Conservation (phyloP, 2,888 invertebrate species). For the Rhopalosiphum nymphaeae region DNA sequence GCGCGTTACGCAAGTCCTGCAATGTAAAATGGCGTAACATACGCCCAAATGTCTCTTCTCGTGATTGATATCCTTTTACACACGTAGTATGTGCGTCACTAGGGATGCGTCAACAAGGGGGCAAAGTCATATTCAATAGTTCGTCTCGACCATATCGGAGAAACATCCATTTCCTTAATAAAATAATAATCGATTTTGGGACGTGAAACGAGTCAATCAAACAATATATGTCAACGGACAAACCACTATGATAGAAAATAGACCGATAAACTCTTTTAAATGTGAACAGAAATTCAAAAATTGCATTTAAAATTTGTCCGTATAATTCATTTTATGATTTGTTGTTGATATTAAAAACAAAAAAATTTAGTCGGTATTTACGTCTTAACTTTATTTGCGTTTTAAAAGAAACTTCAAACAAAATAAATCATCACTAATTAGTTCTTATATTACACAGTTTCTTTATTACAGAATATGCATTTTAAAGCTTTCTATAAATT, state of each 20-base stretch:
- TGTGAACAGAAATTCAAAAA: background rate
- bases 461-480: background rate
- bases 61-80: slow-evolving; percentile 47
- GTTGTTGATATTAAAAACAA: background rate
- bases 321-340: background rate
- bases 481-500: background rate
- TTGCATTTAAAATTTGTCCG: background rate
- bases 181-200: slow-evolving; percentile 29
- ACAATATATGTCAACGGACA: background rate
- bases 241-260: background rate
- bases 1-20: background rate
- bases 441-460: background rate
- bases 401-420: background rate
- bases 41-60: slow-evolving; percentile 3
- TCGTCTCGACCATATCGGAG: background rate
- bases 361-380: background rate
- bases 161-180: slow-evolving; percentile 7
- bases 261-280: too few relatives aligned
- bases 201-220: slow-evolving; percentile 35
- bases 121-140: slow-evolving; percentile 16
- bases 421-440: background rate
- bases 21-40: background rate
- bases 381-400: background rate
- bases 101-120: background rate
- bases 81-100: background rate